Evolutionary conservation across 2,888 invertebrate genomes (phyloP), one percentile per base, ranked within the genome.

Genomic region (Tineola bisselliella): DNA sequence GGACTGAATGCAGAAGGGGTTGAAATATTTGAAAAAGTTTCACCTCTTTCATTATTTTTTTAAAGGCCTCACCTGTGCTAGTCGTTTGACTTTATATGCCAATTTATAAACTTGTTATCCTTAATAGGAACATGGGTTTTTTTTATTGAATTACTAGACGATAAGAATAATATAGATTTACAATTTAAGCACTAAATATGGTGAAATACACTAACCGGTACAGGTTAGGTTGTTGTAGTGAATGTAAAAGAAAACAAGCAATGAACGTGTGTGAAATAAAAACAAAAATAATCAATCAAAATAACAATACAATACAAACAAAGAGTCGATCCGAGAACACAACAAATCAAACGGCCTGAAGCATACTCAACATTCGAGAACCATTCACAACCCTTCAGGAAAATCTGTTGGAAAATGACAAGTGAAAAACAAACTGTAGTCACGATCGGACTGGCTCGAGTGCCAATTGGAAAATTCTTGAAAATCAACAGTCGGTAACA

Each of bases 11-110:
- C 17, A 31, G 54, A 62, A 69, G 73, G 70, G 66, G 66, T 75
- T 76, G 74, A 81, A 73, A 77, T 81, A 80, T 81, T 75, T 69
- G 77, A 77, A 79, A 81, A 82, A 81, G 74, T 79, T 78, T 74
- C 70, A 74, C 70, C 74, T 73, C 70, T 71, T 71, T 70, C 70
- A 73, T 78, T 80, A 79, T 79, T 76, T 77, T 72, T 63, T 62
- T 62, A 60, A 54, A 58, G 30, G 30, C 44, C 44, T 48, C 60
- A 60, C 60, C 60, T 60, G 60, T 60, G 60, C 59, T 19, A 1
- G 43, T 48, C 48, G 31, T 58, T 58, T 30, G 58, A 58, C 58
- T 58, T 58, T 58, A 33, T 58, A 33, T 33, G 33, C 33, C 58
- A 58, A 33, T 33, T 58, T 58, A 25, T 54, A 25, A 18, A 25